Conservation (phyloP, 2,113 vertebrate species). For the Lates calcarifer region DNA sequence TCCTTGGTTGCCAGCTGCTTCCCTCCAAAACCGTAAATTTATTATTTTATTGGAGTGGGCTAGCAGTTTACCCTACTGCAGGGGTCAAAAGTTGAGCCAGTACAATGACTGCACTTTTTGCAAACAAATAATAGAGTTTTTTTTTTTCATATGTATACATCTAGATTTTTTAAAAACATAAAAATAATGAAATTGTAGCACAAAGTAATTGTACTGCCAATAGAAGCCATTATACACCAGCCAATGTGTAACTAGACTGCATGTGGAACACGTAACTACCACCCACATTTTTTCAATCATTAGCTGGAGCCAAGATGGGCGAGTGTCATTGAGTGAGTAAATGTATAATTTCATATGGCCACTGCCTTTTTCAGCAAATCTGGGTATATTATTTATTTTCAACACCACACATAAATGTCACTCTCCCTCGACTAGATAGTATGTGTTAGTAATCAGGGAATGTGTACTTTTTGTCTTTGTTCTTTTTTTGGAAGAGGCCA, state of each 20-base stretch:
- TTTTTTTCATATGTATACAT: too few species aligned
- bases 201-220: constrained; percentile 6
- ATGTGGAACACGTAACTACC: constrained; percentile 41
- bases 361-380: constrained; percentile 7
- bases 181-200: too few species aligned
- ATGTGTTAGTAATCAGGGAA: too few species aligned
- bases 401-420: neutral
- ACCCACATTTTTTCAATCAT: constrained; percentile 78
- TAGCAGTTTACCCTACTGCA: constrained; percentile 46
- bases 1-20: constrained; percentile 52
- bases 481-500: neutral
- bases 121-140: constrained; percentile 12
- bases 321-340: constrained; percentile 67
- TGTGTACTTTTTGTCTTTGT: constrained; percentile 17
- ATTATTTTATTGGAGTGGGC: constrained; percentile 67
- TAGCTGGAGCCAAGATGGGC: constrained; percentile 64
- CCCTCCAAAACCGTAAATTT: constrained; percentile 65
- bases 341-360: constrained; percentile 72
- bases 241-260: constrained; percentile 66
- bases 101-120: constrained; percentile 6
- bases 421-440: neutral
- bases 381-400: constrained; percentile 24
- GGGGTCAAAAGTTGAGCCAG: constrained; percentile 46
- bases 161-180: too few species aligned
- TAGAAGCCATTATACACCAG: constrained; percentile 22